Base-by-base conservation (phyloP, 2,888 invertebrate species). In the Andrena haemorrhoa region DNA sequence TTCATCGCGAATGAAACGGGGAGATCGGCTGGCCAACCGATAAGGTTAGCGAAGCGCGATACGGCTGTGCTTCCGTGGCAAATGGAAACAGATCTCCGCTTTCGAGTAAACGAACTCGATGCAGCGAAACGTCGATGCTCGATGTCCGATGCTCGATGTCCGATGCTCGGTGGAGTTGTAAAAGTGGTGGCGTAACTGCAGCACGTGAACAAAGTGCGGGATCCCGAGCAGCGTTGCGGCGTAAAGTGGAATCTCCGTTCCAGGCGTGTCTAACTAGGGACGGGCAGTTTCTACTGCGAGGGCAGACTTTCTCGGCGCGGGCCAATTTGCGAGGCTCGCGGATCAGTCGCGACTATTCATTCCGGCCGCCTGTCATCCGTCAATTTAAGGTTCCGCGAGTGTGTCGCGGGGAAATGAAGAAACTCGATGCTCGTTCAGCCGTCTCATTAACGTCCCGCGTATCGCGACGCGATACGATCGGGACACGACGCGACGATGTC, bases 1-100 rank as follows among this genome's bases (percentile, higher is more conserved):
- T 90, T 88, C 85, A 84, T 86, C 84, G 79, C 82, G 49, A 81
- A 69, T 72, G 53, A 68, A 77, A 81, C 58, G 69, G 66, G 71
- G 72, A 78, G 70, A 82, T 71, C 35, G 61, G 20, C 75, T 61
- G 20, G 53, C 4, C 51, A 58, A 56, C 63, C 63, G 76, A 66
- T 85, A 83, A 80, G 83, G 64, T 47, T 65, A 33, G 23, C 20
- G 75, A 72, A 61, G 70, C 71, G 35, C 56, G 58, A 41, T 49
- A 16, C 73, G 68, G 79, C 64, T 35, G 41, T n/a, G 66, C 29
- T 63, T 68, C 49, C 41, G 65, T 33, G 64, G 29, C 33, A 35
- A 8, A 71, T 51, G n/a, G 53, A 49, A 75, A 74, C 81, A 53
- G 47, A 63, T 69, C 8, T 77, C 56, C 49, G 26, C 61, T 77